Conservation (phyloP, 2,888 invertebrate species). For the Luffia ferchaultella region DNA sequence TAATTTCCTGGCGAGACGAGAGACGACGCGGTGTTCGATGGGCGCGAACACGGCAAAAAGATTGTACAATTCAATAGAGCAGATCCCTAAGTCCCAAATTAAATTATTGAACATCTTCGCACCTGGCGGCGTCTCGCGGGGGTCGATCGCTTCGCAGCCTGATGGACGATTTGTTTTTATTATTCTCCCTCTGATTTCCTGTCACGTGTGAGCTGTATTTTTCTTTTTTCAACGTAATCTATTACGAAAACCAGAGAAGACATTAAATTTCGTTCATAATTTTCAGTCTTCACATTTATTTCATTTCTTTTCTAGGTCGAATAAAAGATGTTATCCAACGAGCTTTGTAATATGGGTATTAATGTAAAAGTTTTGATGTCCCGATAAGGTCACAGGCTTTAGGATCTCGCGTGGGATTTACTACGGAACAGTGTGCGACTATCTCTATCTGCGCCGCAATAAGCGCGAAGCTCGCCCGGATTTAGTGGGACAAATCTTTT, state of each 20-base stretch:
- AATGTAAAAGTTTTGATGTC: not conserved
- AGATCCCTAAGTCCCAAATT: slow-evolving; percentile 64
- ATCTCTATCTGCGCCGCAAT: slow-evolving; percentile 55
- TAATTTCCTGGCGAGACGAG: slow-evolving; percentile 5
- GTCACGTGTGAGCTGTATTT: slow-evolving; percentile 30
- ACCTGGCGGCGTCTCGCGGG: slow-evolving; percentile 47
- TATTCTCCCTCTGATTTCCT: slow-evolving; percentile 45
- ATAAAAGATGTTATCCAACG: too few relatives aligned
- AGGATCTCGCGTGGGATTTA: slow-evolving; percentile 34
- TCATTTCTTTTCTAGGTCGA: too few relatives aligned
- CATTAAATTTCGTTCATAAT: too few relatives aligned
- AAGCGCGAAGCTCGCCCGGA: slow-evolving; percentile 48
- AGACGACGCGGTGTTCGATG: slow-evolving; percentile 7
- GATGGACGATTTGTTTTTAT: slow-evolving; percentile 45
- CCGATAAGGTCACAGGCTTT: too few relatives aligned
- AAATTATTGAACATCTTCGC: slow-evolving; percentile 62
- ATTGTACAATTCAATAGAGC: slow-evolving; percentile 55
- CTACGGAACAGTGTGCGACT: slow-evolving; percentile 48
- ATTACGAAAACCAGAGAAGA: too few relatives aligned
- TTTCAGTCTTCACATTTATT: too few relatives aligned
- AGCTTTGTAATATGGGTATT: too few relatives aligned
- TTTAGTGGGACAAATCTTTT: slow-evolving; percentile 59
- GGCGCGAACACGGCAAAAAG: slow-evolving; percentile 37
- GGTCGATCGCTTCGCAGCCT: slow-evolving; percentile 31
- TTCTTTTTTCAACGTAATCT: too few relatives aligned